Evolutionary conservation across 2,888 invertebrate species (phyloP).

Genomic region (Norana najaformis): DNA sequence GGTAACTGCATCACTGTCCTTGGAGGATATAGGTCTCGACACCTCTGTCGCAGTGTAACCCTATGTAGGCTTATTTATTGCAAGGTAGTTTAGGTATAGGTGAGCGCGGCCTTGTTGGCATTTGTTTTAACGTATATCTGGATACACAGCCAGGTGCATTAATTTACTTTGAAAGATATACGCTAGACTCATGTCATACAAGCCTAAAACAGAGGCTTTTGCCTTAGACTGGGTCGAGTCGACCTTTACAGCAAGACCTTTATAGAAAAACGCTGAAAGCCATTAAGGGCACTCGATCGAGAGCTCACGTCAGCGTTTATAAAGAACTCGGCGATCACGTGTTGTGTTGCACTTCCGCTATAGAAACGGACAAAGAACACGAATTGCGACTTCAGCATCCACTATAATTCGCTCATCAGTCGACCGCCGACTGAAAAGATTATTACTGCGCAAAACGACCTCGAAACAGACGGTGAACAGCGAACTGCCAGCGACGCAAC

Average conservation of each 20-base stretch:
- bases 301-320: background rate
- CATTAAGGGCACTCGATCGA: slow-evolving; percentile 13
- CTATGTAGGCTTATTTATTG: background rate
- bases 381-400: background rate
- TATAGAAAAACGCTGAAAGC: background rate
- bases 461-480: background rate
- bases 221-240: background rate
- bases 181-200: background rate
- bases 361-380: background rate
- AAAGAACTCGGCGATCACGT: background rate
- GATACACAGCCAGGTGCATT: background rate
- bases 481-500: background rate
- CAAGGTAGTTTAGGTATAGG: background rate
- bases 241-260: background rate
- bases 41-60: background rate
- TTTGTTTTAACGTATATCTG: background rate
- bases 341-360: background rate
- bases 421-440: background rate
- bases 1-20: background rate
- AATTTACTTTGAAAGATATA: background rate
- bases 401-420: background rate
- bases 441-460: background rate
- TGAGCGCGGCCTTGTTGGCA: background rate
- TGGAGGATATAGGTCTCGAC: background rate
- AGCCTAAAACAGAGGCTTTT: too few relatives aligned